Evolutionary conservation across 2,797 vertebrate species (phyloP).

Genomic region (Helarctos malayanus): DNA sequence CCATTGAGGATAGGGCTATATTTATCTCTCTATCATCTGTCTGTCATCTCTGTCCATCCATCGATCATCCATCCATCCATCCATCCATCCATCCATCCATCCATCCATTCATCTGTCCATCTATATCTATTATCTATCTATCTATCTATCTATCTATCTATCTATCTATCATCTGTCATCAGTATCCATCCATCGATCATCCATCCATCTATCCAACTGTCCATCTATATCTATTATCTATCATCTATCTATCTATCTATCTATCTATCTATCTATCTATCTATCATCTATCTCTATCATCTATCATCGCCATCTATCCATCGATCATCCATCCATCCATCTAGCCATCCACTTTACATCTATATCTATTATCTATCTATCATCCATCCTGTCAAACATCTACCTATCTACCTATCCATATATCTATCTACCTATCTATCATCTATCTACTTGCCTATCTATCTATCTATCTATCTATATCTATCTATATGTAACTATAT

Average conservation of each 20-base stretch:
- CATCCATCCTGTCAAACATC: neutral
- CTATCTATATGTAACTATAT: neutral
- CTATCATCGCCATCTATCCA: neutral
- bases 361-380: neutral
- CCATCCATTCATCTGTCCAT: no score
- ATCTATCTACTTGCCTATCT: neutral
- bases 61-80: neutral
- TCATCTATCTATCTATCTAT: neutral
- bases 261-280: neutral
- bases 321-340: neutral
- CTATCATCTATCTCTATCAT: neutral
- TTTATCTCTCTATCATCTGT: neutral
- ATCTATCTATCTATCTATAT: neutral
- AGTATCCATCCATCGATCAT: neutral
- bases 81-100: neutral
- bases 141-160: neutral
- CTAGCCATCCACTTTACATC: neutral
- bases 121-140: neutral
- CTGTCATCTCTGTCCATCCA: neutral
- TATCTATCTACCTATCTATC: neutral
- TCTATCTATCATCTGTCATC: neutral
- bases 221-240: no score
- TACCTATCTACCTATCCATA: neutral
- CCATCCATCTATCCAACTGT: neutral
- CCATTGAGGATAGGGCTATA: neutral